Percentiles rank a stretch among this genome's conserved stretches.
phyloP scores from a whole-genome alignment of 2,888 invertebrate genomes.

The Heliothis peltigera region DNA sequence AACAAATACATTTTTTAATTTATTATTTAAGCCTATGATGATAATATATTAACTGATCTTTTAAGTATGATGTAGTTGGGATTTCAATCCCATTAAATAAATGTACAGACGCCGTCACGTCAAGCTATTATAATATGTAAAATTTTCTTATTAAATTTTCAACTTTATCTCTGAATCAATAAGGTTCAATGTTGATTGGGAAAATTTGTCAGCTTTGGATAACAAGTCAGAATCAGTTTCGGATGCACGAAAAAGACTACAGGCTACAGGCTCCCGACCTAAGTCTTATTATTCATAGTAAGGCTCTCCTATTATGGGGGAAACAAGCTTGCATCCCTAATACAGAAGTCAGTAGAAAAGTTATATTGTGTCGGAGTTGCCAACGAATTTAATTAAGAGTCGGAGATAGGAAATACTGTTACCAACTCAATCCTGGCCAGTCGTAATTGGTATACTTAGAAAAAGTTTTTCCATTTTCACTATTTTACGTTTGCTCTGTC shows the following conservation, averaged over 20 bases:
- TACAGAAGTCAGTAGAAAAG: slow-evolving; percentile 54
- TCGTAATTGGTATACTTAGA: slow-evolving; percentile 41
- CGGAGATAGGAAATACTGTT: slow-evolving; percentile 52
- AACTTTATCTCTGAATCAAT: no score
- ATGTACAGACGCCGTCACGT: no score
- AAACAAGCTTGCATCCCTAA: slow-evolving; percentile 50
- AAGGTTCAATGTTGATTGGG: no score
- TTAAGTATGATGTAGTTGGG: no score
- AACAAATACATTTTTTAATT: neutral
- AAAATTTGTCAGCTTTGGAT: no score
- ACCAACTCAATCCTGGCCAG: slow-evolving; percentile 41
- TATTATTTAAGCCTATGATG: neutral
- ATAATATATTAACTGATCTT: neutral
- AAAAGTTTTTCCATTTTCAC: slow-evolving; percentile 29
- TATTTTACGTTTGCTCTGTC: slow-evolving; percentile 1
- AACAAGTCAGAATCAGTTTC: no score
- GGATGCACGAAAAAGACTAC: no score
- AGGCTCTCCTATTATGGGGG: slow-evolving; percentile 19
- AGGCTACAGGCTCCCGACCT: slow-evolving; percentile 31
- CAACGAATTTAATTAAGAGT: slow-evolving; percentile 60
- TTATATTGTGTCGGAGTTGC: slow-evolving; percentile 49
- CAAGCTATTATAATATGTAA: no score
- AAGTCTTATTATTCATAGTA: slow-evolving; percentile 49
- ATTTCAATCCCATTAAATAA: no score
- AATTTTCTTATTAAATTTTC: no score